Percentiles rank a stretch among this genome's conserved stretches.
Conservation (phyloP, 2,888 invertebrate genomes). For the Ennomos quercinarius region DNA sequence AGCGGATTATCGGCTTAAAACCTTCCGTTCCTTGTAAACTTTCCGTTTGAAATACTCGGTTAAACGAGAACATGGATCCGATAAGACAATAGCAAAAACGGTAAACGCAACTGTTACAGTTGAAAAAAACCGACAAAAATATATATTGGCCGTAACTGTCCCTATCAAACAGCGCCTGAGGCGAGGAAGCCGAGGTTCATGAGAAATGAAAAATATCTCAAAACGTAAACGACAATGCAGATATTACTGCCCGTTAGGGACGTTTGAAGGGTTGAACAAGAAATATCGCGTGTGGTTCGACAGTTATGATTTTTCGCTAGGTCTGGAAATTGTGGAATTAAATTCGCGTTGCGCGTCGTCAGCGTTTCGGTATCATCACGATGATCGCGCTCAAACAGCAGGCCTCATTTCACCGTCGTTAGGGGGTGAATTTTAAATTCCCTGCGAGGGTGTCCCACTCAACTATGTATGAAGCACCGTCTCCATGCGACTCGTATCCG, state of each 20-base stretch:
- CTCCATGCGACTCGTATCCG: constrained; percentile 66
- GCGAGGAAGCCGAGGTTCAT: constrained; percentile 61
- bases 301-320: constrained; percentile 39
- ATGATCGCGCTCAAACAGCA: constrained; percentile 68
- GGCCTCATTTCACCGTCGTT: constrained; percentile 69
- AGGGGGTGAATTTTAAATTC: constrained; percentile 80
- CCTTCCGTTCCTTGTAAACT: constrained; percentile 44
- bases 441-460: constrained; percentile 67
- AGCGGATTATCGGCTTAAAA: constrained; percentile 53
- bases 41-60: constrained; percentile 33
- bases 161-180: constrained; percentile 63
- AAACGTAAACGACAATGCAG: constrained; percentile 75
- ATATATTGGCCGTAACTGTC: constrained; percentile 61
- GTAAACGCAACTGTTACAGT: constrained; percentile 53
- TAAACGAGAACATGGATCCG: constrained; percentile 48
- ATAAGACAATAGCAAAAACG: constrained; percentile 53
- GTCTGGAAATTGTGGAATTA: constrained; percentile 29
- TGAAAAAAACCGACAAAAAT: constrained; percentile 54
- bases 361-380: constrained; percentile 52
- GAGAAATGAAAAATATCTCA: constrained; percentile 71
- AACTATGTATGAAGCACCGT: constrained; percentile 80
- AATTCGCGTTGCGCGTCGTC: constrained; percentile 33
- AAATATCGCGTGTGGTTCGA: constrained; percentile 55
- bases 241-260: constrained; percentile 73
- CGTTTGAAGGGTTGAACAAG: constrained; percentile 68